These are phyloP conservation scores for Montipora efflorescens DNA, from an alignment of 64 coral and sea anemone species.

Conservation along the genomic window DNA sequence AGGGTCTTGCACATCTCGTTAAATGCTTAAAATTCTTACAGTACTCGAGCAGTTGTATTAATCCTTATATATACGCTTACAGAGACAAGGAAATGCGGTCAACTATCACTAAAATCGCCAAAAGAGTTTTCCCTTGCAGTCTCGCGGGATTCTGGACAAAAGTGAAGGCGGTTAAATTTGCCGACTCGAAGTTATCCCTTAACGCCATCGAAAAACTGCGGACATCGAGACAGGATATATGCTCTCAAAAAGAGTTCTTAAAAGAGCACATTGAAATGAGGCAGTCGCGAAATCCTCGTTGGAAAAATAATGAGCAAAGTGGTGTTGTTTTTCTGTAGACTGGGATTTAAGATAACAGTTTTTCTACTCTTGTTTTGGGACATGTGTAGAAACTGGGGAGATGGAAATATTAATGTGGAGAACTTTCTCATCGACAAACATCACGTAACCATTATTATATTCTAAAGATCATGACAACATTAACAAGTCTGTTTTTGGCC, in stretches of 20 bases:
- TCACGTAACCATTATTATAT: no score
- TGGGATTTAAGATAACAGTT: not conserved
- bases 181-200: not conserved
- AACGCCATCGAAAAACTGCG: not conserved
- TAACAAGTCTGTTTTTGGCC: no score
- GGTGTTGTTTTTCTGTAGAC: slow-evolving; percentile 11
- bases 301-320: slow-evolving; percentile 20
- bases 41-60: slow-evolving; percentile 67
- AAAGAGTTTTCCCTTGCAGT: not conserved
- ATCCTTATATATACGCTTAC: slow-evolving; percentile 75
- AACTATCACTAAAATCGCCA: slow-evolving; percentile 29
- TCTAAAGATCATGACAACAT: not conserved
- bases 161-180: not conserved
- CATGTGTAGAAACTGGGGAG: not conserved
- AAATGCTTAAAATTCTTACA: slow-evolving; percentile 82
- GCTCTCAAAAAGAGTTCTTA: not conserved
- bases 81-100: slow-evolving; percentile 49
- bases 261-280: not conserved
- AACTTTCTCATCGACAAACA: not conserved
- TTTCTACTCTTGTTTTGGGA: not conserved
- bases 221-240: not conserved
- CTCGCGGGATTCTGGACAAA: not conserved
- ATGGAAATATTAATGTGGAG: no score
- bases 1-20: slow-evolving; percentile 20
- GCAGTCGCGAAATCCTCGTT: not conserved